Conservation (phyloP, 2,888 invertebrate genomes). For the Agriopis marginaria region DNA sequence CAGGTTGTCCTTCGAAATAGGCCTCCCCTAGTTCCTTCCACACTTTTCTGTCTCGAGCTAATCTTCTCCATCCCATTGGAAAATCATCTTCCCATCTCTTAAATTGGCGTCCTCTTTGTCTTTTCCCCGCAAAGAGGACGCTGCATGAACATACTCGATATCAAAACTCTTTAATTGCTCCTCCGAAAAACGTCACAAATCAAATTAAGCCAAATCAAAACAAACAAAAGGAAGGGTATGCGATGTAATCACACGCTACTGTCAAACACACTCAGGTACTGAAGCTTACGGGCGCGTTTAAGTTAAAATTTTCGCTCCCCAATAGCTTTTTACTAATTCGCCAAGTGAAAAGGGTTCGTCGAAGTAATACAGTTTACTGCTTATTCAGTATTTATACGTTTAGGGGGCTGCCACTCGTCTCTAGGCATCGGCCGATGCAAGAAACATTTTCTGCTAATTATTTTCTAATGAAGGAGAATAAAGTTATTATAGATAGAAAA, state of each 20-base stretch:
- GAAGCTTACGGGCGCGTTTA: conserved; percentile 80
- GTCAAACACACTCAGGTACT: conserved; percentile 84
- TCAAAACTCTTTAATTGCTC: conserved; percentile 54
- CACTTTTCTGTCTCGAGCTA: no score
- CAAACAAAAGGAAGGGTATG: conserved; percentile 81
- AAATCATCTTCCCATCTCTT: no score
- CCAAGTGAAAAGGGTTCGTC: conserved; percentile 86
- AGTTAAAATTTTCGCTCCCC: conserved; percentile 86
- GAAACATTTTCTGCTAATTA: conserved; percentile 62
- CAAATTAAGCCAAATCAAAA: conserved; percentile 83
- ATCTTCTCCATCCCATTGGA: no score
- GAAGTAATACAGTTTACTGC: conserved; percentile 87
- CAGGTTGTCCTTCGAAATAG: no score
- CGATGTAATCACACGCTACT: conserved; percentile 83
- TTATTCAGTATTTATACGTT: conserved; percentile 86
- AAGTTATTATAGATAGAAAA: background rate
- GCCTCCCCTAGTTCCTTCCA: no score
- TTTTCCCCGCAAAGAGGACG: no score
- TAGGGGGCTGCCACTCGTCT: conserved; percentile 77
- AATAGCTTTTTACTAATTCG: conserved; percentile 86
- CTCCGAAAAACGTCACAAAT: conserved; percentile 72
- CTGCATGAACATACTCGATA: conserved; percentile 36
- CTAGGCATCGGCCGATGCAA: conserved; percentile 69
- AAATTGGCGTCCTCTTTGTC: no score
- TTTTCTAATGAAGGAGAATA: conserved; percentile 45